Evolutionary conservation across 2,113 vertebrate species (phyloP).

Genomic region (Porphyrio hochstetteri): DNA sequence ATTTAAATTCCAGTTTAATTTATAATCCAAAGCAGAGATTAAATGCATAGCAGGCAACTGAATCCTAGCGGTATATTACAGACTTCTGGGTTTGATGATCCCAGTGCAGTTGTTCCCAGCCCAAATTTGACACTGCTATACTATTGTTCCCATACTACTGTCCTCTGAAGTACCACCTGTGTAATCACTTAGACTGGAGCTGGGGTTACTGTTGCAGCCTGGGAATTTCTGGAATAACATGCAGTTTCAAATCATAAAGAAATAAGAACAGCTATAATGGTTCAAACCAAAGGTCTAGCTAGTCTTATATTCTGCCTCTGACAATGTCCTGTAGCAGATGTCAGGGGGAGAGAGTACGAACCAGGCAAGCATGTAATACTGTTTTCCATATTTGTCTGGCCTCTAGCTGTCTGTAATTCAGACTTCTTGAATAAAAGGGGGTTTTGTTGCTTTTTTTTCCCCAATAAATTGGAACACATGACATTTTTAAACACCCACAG

Average conservation of each 20-base stretch:
- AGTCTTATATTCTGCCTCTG: not conserved
- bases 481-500: slow-evolving; percentile 3
- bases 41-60: slow-evolving; percentile 39
- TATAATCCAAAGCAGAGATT: slow-evolving; percentile 65
- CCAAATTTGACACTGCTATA: slow-evolving; percentile 34
- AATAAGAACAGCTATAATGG: slow-evolving; percentile 3
- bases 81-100: slow-evolving; percentile 36
- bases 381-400: not conserved
- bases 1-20: slow-evolving; percentile 61
- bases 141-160: slow-evolving; percentile 26
- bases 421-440: not conserved
- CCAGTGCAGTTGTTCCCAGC: slow-evolving; percentile 24
- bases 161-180: slow-evolving; percentile 22
- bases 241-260: slow-evolving; percentile 70
- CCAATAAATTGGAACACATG: not conserved
- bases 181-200: slow-evolving; percentile 29
- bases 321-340: not conserved
- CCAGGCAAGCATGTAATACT: not conserved
- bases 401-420: not conserved
- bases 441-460: no score
- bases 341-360: not conserved
- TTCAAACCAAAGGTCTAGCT: slow-evolving; percentile 12
- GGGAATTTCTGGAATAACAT: slow-evolving; percentile 70
- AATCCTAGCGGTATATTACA: not conserved
- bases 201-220: not conserved